These are phyloP conservation scores for Chalcosyrphus nemorum DNA, from an alignment of 2,888 invertebrate genomes.

Conservation along the genomic window DNA sequence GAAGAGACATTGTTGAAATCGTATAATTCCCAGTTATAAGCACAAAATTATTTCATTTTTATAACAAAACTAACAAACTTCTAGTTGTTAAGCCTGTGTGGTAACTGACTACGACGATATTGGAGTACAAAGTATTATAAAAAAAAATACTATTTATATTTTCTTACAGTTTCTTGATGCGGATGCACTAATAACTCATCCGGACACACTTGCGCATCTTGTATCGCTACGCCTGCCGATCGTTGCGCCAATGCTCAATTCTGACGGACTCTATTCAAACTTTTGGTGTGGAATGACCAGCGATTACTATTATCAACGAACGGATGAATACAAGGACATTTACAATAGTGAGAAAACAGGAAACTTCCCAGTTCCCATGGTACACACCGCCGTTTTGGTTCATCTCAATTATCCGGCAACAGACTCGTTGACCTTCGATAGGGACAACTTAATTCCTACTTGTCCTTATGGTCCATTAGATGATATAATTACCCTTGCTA, in stretches of 20 bases:
- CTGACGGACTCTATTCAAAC: constrained; percentile 95
- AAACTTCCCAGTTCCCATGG: constrained; percentile 93
- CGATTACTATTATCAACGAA: constrained; percentile 91
- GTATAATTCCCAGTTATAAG: too few relatives aligned
- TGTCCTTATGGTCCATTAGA: constrained; percentile 88
- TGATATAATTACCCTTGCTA: constrained; percentile 96
- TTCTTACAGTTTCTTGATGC: constrained; percentile 91
- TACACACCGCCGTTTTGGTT: constrained; percentile 93
- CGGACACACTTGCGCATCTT: constrained; percentile 85
- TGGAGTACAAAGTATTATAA: too few relatives aligned
- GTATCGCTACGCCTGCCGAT: constrained; percentile 86
- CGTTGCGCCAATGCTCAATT: constrained; percentile 92
- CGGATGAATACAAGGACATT: constrained; percentile 92
- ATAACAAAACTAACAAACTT: too few relatives aligned
- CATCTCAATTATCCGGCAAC: constrained; percentile 85
- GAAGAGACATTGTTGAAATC: too few relatives aligned
- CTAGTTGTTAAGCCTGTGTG: too few relatives aligned
- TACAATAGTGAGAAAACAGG: constrained; percentile 87
- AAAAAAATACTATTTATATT: too few relatives aligned
- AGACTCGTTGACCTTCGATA: constrained; percentile 88
- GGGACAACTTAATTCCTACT: constrained; percentile 74
- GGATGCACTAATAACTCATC: constrained; percentile 90
- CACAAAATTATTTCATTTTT: too few relatives aligned
- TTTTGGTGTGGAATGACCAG: constrained; percentile 97
- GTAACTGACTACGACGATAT: too few relatives aligned